Evolutionary conservation across 2,113 vertebrate genomes (phyloP).

Genomic region (Mohoua ochrocephala): DNA sequence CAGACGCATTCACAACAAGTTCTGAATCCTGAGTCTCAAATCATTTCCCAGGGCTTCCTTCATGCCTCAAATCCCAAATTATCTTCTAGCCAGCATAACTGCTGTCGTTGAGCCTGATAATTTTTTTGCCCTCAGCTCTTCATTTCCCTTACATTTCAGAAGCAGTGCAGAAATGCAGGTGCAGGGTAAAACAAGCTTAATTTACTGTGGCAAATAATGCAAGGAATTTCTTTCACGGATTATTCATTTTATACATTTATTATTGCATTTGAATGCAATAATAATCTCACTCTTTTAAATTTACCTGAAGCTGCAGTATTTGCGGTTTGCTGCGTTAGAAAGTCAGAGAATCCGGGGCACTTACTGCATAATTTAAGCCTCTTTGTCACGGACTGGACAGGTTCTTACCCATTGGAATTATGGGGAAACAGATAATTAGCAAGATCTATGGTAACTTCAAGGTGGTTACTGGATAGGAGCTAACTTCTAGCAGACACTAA

Average conservation of each 20-base stretch:
- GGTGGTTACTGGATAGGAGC: neutral
- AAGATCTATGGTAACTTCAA: constrained; percentile 39
- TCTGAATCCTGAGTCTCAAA: neutral
- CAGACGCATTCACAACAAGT: neutral
- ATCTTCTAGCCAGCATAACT: neutral
- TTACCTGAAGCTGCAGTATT: constrained; percentile 22
- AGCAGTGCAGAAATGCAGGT: neutral
- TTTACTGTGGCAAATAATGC: constrained; percentile 4
- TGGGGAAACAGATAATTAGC: constrained; percentile 33
- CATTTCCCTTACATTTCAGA: neutral
- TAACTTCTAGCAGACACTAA: neutral
- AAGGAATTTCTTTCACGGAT: neutral
- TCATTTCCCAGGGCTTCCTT: neutral
- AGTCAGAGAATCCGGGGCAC: neutral
- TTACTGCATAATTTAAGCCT: constrained; percentile 20
- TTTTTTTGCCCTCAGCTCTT: neutral
- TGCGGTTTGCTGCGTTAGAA: neutral
- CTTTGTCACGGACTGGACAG: neutral
- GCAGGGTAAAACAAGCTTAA: neutral
- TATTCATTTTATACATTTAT: constrained; percentile 13
- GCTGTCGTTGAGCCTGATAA: neutral
- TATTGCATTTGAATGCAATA: neutral
- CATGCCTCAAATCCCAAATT: neutral
- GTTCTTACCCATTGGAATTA: constrained; percentile 1
- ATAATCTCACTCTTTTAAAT: neutral